A percentile compares a stretch with the other conserved stretches of the same genome.
These are phyloP conservation scores for Todiramphus saurophagus DNA, from an alignment of 2,113 vertebrate genomes.

Conservation along the genomic window DNA sequence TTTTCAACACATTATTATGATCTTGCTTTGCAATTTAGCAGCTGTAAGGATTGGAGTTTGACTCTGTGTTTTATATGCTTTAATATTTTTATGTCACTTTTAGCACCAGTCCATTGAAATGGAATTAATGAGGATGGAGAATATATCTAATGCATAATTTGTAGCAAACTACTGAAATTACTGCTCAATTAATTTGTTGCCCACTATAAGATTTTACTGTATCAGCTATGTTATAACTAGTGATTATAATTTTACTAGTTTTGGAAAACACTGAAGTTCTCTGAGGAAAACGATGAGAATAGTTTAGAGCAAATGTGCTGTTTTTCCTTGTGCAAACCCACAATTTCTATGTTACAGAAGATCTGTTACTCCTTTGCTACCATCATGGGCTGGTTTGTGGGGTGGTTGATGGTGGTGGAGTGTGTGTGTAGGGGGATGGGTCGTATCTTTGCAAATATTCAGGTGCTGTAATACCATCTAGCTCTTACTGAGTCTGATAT, in stretches of 20 bases:
- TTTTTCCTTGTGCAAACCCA: neutral
- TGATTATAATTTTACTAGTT: neutral
- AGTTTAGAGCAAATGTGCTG: neutral
- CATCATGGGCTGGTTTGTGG: neutral
- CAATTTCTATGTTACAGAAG: neutral
- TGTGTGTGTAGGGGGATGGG: neutral
- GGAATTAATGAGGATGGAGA: constrained; percentile 41
- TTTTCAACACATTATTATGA: neutral
- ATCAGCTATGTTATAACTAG: neutral
- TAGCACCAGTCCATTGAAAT: neutral
- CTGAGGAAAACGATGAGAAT: neutral
- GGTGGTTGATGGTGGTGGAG: accelerated
- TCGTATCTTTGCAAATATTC: neutral
- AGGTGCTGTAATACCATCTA: neutral
- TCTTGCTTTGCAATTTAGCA: neutral
- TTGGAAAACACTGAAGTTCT: neutral
- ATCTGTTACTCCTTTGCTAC: neutral
- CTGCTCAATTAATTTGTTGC: constrained; percentile 19
- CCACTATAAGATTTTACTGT: neutral
- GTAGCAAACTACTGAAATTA: constrained; percentile 11
- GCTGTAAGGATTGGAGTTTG: neutral
- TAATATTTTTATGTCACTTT: constrained; percentile 43
- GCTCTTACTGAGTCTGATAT: neutral
- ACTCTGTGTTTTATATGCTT: neutral
- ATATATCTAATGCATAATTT: neutral